Evolutionary conservation across 2,797 vertebrate species (phyloP).

Genomic region (Urosaurus nigricauda): DNA sequence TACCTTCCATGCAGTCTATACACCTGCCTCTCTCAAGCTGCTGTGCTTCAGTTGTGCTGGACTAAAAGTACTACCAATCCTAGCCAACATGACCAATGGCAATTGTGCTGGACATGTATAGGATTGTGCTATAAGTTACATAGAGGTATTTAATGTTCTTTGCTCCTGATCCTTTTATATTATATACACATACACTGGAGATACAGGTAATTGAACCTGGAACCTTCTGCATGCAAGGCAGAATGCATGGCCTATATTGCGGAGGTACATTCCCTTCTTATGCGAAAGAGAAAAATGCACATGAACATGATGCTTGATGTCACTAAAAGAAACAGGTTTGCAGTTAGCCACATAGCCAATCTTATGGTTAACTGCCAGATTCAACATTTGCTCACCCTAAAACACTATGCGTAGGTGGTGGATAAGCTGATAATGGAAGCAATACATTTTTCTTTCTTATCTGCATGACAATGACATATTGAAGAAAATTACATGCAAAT

Average conservation of each 20-base stretch:
- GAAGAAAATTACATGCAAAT: background rate
- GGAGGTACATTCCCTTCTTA: background rate
- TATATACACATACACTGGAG: no score
- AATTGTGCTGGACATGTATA: no score
- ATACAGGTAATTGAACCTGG: background rate
- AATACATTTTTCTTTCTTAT: background rate
- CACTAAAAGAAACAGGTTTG: background rate
- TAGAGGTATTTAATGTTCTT: background rate
- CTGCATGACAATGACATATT: background rate
- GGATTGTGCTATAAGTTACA: no score
- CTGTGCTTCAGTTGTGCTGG: no score
- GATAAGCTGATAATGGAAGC: rapidly evolving
- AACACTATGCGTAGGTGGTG: background rate
- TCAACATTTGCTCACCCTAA: background rate
- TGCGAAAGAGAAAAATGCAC: background rate
- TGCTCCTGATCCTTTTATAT: no score
- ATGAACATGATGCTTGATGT: background rate
- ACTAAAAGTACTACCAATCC: no score
- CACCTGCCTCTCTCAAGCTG: no score
- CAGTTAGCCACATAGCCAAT: background rate
- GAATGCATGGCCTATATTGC: background rate
- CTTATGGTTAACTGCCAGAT: background rate
- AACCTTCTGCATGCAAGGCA: background rate
- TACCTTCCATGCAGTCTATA: no score
- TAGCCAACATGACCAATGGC: no score